phyloP scores from a whole-genome alignment of 2,113 vertebrate species.

The Polypterus bichir region DNA sequence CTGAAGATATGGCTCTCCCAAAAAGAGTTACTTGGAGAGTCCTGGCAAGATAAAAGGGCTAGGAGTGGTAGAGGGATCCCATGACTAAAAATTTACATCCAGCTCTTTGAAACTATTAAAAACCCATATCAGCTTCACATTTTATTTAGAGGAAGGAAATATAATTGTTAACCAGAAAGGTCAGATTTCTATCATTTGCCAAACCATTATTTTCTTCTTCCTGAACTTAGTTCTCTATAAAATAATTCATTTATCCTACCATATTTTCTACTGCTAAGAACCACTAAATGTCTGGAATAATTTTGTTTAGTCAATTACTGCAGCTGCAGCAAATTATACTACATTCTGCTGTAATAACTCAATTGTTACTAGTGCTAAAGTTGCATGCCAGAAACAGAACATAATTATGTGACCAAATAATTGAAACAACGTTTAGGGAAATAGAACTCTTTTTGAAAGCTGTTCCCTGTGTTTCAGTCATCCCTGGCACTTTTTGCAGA shows the following conservation, averaged over 20 bases:
- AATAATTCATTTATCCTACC: not conserved
- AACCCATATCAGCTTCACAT: not conserved
- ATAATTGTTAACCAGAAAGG: not conserved
- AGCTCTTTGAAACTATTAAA: too few species aligned
- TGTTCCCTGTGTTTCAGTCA: too few species aligned
- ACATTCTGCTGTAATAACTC: slow-evolving; percentile 1
- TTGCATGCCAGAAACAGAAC: not conserved
- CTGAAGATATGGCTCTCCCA: too few species aligned
- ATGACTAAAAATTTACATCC: too few species aligned
- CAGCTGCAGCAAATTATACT: not conserved
- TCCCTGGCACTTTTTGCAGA: too few species aligned
- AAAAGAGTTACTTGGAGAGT: too few species aligned
- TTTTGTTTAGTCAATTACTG: not conserved
- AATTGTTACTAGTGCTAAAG: not conserved
- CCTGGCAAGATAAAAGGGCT: too few species aligned
- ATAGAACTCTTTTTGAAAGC: not conserved
- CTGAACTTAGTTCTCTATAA: not conserved
- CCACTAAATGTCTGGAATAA: not conserved
- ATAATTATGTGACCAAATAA: not conserved
- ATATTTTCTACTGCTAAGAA: not conserved
- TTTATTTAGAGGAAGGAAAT: not conserved
- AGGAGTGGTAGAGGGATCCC: too few species aligned
- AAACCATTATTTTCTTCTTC: not conserved
- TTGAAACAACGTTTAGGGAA: not conserved
- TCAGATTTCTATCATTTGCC: not conserved